Evolutionary conservation across 2,113 vertebrate species (phyloP).

Genomic region (Carassius gibelio): DNA sequence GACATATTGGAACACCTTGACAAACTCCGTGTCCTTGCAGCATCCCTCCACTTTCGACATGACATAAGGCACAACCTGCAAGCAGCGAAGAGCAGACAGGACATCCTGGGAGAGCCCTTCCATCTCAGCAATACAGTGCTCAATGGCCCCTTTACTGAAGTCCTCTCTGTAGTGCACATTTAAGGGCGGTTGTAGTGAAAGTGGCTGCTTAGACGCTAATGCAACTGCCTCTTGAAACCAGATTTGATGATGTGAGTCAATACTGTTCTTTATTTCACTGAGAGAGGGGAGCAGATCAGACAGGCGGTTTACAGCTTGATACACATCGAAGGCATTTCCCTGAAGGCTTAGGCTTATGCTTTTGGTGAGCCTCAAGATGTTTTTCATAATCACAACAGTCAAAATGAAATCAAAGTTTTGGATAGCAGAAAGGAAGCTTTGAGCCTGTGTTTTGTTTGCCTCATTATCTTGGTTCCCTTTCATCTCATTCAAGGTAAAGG

Average conservation of each 20-base stretch:
- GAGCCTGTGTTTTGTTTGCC: conserved; percentile 63
- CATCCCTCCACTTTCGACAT: conserved; percentile 76
- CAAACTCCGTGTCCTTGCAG: conserved; percentile 68
- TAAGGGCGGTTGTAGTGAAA: conserved; percentile 70
- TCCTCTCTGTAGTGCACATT: conserved; percentile 74
- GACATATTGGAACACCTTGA: conserved; percentile 74
- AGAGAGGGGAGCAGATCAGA: conserved; percentile 67
- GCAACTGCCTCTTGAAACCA: conserved; percentile 77
- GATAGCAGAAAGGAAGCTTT: conserved; percentile 63
- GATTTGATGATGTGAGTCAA: conserved; percentile 70
- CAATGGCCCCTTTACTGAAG: conserved; percentile 66
- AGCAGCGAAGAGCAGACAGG: conserved; percentile 72
- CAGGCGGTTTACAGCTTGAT: conserved; percentile 69
- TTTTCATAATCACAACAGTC: conserved; percentile 72
- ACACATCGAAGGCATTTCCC: conserved; percentile 75
- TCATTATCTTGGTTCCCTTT: conserved; percentile 57
- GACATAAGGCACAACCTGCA: conserved; percentile 82
- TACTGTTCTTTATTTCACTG: conserved; percentile 61
- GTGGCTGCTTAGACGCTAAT: conserved; percentile 69
- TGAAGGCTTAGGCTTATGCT: conserved; percentile 72
- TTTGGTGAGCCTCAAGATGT: conserved; percentile 66
- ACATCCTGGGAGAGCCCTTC: conserved; percentile 72
- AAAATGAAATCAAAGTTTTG: conserved; percentile 77
- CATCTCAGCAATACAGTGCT: conserved; percentile 71
- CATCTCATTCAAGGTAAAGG: conserved; percentile 71